A percentile compares a stretch with the other conserved stretches of the same genome.
phyloP scores from a whole-genome alignment of 2,888 invertebrate species.

The Andrena marginata region DNA sequence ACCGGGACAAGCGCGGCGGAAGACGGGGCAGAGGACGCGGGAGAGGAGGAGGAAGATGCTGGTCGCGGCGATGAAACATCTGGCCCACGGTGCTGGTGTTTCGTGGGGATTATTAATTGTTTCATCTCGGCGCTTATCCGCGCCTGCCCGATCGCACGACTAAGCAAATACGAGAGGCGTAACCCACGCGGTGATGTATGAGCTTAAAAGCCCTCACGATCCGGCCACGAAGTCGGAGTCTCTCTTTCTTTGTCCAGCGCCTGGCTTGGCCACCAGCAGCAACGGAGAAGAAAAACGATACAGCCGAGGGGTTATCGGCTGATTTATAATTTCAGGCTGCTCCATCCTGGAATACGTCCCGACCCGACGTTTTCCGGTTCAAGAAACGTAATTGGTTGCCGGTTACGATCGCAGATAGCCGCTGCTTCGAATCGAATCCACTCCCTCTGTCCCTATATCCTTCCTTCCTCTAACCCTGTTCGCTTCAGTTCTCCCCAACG shows the following conservation, averaged over 20 bases:
- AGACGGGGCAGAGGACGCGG: not conserved
- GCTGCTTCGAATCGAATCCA: slow-evolving; percentile 68
- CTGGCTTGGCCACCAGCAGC: slow-evolving; percentile 25
- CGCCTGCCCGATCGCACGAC: slow-evolving; percentile 82
- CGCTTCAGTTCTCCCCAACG: slow-evolving; percentile 41
- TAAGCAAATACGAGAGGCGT: slow-evolving; percentile 84
- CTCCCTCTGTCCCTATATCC: slow-evolving; percentile 16
- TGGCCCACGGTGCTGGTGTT: slow-evolving; percentile 73
- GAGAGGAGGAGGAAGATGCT: slow-evolving; percentile 32
- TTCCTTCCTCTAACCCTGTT: slow-evolving; percentile 7
- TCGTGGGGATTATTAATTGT: slow-evolving; percentile 82
- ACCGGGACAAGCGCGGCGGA: slow-evolving; percentile 46
- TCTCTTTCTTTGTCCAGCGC: slow-evolving; percentile 23
- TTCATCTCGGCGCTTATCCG: slow-evolving; percentile 82
- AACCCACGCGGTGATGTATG: slow-evolving; percentile 83
- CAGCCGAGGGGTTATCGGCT: slow-evolving; percentile 75
- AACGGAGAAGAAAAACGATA: slow-evolving; percentile 56
- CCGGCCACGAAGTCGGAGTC: slow-evolving; percentile 57
- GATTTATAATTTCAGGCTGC: slow-evolving; percentile 81
- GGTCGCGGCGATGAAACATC: slow-evolving; percentile 63
- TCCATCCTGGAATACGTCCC: slow-evolving; percentile 71
- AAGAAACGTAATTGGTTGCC: slow-evolving; percentile 83
- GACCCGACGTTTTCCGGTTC: slow-evolving; percentile 82
- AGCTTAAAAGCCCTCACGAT: slow-evolving; percentile 83
- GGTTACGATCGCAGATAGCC: slow-evolving; percentile 77